Base-by-base conservation (phyloP, 1,140 invertebrate genomes). In the Ceratina australensis region DNA sequence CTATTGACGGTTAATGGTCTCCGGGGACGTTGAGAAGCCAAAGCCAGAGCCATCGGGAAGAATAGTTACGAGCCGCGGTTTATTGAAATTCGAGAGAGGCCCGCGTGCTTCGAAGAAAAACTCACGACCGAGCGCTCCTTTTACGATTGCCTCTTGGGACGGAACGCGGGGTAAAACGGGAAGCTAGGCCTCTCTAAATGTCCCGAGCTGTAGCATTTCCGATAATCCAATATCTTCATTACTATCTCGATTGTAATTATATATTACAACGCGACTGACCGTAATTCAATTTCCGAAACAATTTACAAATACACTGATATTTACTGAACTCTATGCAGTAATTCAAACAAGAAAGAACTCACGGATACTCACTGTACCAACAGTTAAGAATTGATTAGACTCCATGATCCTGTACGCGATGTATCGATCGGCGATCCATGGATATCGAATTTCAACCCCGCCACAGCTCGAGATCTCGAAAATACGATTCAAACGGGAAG, bases 1-100 rank as follows among this genome's bases (percentile, higher is more conserved):
- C 88, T 87, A 79, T 87, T 77, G 65, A 92, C 83, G 49, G 91
- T 92, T 50, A 92, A 85, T 66, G 88, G 89, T 64, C 87, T 90
- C 67, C 88, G 87, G 15, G 89, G 87, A 71, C 90, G 87, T 64
- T 90, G 89, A 64, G 78, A 87, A 57, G 87, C 81, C 72, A 91
- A 83, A 78, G 90, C 91, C 71, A 91, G 85, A 80, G 90, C 91
- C 67, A 85, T 83, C 26, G 57, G 60, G 50, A 68, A 42, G 33
- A 42, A 60, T 57, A 15, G 57, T 42, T 59, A 33, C 52, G 28
- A 13, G 50, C 24, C 8, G 33, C 7, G 20, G 5, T 64, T 57
- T 49, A 64, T 26, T 8, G n/a, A 26, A 26, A 72, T 56, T 49
- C n/a, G 18, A 52, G 5, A 66, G 72, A 57, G 18, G 47, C 24